Conservation (phyloP, 2,888 invertebrate species). For the Ectemnius cavifrons region DNA sequence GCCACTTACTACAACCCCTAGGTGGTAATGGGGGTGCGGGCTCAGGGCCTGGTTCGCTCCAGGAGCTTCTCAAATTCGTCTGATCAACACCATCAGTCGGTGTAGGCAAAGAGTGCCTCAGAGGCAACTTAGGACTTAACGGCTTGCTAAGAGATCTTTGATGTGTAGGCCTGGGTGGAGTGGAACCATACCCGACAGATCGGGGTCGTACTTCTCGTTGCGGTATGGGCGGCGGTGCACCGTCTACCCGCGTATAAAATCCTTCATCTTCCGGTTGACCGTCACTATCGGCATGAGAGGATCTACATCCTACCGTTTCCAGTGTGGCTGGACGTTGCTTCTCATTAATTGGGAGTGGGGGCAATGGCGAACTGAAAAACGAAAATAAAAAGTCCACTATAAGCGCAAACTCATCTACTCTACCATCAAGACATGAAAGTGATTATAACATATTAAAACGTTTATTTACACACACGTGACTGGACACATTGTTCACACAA, state of each 20-base stretch:
- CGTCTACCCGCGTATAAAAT: conserved; percentile 74
- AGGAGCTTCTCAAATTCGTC: conserved; percentile 79
- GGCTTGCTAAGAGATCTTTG: conserved; percentile 80
- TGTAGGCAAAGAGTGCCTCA: conserved; percentile 79
- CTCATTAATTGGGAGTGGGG: conserved; percentile 84
- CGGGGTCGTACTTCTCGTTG: conserved; percentile 81
- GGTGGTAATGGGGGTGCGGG: conserved; percentile 87
- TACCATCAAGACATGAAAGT: neutral
- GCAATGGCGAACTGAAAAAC: conserved; percentile 85
- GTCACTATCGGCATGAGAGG: conserved; percentile 71
- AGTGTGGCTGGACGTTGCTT: conserved; percentile 72
- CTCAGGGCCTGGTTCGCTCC: conserved; percentile 82
- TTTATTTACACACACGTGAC: conserved; percentile 40
- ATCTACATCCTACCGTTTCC: conserved; percentile 68
- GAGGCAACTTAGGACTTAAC: conserved; percentile 79
- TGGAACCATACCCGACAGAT: conserved; percentile 81
- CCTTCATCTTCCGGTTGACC: conserved; percentile 74
- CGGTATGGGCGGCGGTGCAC: conserved; percentile 81
- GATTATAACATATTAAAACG: too few species aligned
- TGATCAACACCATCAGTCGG: conserved; percentile 78
- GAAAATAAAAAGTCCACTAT: neutral
- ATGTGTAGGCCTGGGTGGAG: conserved; percentile 76
- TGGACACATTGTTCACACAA: conserved; percentile 11
- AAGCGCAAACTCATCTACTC: neutral
- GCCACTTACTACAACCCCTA: conserved; percentile 83